Percentiles rank a stretch among this genome's conserved stretches.
Conservation (phyloP, 2,113 vertebrate genomes). For the Ia io region DNA sequence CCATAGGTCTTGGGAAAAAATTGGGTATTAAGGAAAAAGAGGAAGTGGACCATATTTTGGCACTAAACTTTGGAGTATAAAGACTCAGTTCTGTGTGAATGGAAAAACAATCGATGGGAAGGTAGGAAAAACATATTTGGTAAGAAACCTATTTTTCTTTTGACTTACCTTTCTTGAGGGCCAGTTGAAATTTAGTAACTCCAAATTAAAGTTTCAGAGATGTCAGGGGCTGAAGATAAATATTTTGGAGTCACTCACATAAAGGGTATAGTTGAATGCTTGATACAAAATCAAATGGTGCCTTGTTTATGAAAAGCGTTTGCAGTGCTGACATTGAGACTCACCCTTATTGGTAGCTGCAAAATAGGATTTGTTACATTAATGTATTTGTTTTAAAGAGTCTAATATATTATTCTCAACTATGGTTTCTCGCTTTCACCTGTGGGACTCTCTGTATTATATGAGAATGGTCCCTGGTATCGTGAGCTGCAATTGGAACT, state of each 20-base stretch:
- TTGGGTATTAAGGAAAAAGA: not conserved
- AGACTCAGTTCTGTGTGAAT: not conserved
- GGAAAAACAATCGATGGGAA: not conserved
- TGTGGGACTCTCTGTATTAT: not conserved
- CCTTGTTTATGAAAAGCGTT: not conserved
- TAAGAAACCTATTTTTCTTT: constrained; percentile 7
- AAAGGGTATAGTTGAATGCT: not conserved
- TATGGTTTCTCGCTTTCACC: not conserved
- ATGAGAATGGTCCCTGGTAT: not conserved
- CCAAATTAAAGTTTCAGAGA: not conserved
- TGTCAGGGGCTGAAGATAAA: not conserved
- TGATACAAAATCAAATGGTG: not conserved
- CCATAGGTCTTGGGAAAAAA: not conserved
- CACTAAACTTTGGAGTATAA: not conserved
- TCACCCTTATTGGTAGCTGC: not conserved
- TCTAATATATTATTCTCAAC: not conserved
- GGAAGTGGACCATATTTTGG: not conserved
- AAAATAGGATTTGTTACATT: not conserved
- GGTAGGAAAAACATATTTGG: not conserved
- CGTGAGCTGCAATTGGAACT: not conserved
- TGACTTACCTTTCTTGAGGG: not conserved
- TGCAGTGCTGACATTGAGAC: not conserved
- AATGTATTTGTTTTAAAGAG: not conserved
- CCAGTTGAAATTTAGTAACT: not conserved
- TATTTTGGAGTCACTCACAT: not conserved